Evolutionary conservation across 2,797 vertebrate genomes (phyloP), one percentile per base, ranked within the genome.

Genomic region (Lagodon rhomboides): DNA sequence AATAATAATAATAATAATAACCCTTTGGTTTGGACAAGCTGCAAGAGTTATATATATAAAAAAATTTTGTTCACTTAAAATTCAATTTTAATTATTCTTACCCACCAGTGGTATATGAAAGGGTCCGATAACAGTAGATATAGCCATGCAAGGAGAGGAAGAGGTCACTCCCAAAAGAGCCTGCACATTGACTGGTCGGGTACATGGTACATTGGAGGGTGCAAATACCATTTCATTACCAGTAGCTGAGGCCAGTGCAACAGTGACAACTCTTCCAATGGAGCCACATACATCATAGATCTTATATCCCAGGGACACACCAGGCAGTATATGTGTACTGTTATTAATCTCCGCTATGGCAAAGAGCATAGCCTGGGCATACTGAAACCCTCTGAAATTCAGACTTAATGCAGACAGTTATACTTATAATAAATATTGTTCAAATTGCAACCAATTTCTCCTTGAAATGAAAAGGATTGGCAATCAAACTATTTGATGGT

Each of bases 291-390:
- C 22, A 54, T 54, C 51, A 25, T 54, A 54, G 51, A 54, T 54
- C 13, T 25, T 54, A 25, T 54, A 54, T 2, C 51, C 51, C 51
- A 54, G 51, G 16, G 23, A 54, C 5, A 54, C 16, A 2, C 51
- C 51, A 25, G 51, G 51, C 51, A 54, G 23, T 1, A 54, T 22
- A 22, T 54, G 22, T 54, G 51, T 54, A 5, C 51, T 54, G 51
- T 54, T 54, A 54, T 54, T 54, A 3, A 54, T 54, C 51, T 54
- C 84, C 53, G 89, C 89, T 60, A 91, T 91, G 17, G 89, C 87
- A 82, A 87, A 91, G 38, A 91, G 73, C 89, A 91, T 91, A 75
- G 89, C 87, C 58, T 89, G 89, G 50, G n/a, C n/a, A 53, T 53
- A 53, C n/a, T 53, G 50, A 12, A 53, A 53, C 10, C 50, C 50